These are phyloP conservation scores for Pipistrellus pygmaeus DNA, from an alignment of 2,797 vertebrate species.

Conservation along the genomic window DNA sequence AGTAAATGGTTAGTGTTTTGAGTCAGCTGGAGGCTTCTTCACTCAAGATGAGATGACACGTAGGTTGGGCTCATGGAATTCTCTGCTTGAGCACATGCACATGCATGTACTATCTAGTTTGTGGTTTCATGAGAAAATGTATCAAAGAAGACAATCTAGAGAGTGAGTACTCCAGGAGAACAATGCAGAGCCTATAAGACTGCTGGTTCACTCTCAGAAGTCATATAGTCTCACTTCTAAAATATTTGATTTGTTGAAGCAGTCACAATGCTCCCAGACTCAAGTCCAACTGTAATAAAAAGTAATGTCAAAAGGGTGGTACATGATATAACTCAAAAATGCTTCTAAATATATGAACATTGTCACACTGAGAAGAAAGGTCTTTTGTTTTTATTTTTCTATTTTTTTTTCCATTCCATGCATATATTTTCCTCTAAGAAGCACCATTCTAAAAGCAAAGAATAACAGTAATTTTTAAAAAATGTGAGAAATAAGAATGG, in stretches of 20 bases:
- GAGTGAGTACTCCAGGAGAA: background rate
- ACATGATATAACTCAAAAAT: background rate
- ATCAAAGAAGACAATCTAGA: background rate
- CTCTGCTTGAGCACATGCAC: background rate
- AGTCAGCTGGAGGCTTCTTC: background rate
- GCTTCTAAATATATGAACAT: background rate
- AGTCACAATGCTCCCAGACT: background rate
- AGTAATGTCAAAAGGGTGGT: background rate
- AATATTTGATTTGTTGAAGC: background rate
- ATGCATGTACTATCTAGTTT: background rate
- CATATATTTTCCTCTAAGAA: background rate
- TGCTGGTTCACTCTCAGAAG: background rate
- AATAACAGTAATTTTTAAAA: background rate
- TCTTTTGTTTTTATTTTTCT: background rate
- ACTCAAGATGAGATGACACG: background rate
- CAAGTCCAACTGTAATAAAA: background rate
- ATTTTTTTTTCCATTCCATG: background rate
- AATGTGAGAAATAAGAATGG: background rate
- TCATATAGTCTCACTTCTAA: background rate
- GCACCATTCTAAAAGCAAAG: background rate
- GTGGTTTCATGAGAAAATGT: background rate
- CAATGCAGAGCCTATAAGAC: background rate
- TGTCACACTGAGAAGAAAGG: background rate
- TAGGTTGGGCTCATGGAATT: background rate
- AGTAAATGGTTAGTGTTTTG: background rate